Evolutionary conservation across 2,113 vertebrate species (phyloP).

Genomic region (Tenebrosternarchus preto): DNA sequence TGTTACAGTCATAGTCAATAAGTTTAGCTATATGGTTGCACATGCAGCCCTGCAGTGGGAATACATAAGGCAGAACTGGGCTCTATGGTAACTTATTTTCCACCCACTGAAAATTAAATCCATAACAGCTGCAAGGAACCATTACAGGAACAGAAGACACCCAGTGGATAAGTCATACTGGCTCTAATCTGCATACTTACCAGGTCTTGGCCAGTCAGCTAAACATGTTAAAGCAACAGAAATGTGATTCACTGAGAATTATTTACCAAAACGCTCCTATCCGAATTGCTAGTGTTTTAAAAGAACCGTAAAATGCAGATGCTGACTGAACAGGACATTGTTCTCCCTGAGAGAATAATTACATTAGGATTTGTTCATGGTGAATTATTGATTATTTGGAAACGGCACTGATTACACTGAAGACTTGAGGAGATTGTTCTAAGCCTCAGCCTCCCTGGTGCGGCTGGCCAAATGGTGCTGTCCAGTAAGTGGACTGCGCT

Average conservation of each 20-base stretch:
- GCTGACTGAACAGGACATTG: not conserved
- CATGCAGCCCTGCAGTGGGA: not conserved
- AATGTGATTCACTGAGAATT: not conserved
- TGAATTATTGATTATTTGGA: slow-evolving; percentile 31
- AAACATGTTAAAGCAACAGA: not conserved
- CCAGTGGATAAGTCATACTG: not conserved
- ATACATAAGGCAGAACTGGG: slow-evolving; percentile 5
- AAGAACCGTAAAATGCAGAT: not conserved
- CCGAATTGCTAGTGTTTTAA: not conserved
- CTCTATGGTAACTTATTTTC: not conserved
- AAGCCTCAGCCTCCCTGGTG: not conserved
- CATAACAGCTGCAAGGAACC: not conserved
- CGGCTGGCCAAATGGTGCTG: not conserved
- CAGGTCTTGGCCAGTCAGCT: slow-evolving; percentile 2
- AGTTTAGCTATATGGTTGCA: slow-evolving; percentile 6
- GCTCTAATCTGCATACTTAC: not conserved
- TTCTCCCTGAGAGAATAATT: not conserved
- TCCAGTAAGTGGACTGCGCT: slow-evolving; percentile 34
- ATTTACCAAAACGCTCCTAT: not conserved
- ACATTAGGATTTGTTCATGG: slow-evolving; percentile 26
- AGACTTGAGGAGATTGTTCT: not conserved
- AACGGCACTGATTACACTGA: slow-evolving; percentile 6
- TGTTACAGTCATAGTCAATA: slow-evolving; percentile 10
- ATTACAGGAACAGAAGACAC: not conserved
- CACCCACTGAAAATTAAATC: not conserved